Evolutionary conservation across 2,797 vertebrate genomes (phyloP), one percentile per base, ranked within the genome.

Genomic region (Micropoecilia bifurca): DNA sequence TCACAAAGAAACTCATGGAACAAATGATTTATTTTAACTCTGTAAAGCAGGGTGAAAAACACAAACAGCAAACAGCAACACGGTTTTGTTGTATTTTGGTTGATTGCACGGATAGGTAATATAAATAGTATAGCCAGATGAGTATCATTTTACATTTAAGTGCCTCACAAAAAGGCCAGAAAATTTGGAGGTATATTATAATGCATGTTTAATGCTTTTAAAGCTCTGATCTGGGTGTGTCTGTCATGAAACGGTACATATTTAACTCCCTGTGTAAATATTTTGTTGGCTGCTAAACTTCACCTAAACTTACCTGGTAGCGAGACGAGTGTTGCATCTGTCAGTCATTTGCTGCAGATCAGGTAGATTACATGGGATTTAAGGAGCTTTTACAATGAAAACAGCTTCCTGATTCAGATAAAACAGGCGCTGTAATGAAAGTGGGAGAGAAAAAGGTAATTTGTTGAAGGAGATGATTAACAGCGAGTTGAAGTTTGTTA

Each of bases 1-100:
- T 81, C 79, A 85, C 68, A 92, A 92, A 85, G 84, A 91, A 75
- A 80, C 78, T 41, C 77, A 79, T 71, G 57, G 22, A 80, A 84
- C 77, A 90, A 84, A 90, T 82, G 59, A 76, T 83, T 81, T 41
- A 83, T 72, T 86, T 72, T 33, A 73, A 75, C 69, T 77, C 75
- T 81, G 74, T 57, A 78, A 84, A 89, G 78, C 41, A 53, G 10
- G 46, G 47, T 4, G 53, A 78, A 89, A 82, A 88, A 84, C 77
- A 87, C 73, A 82, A 88, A 80, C 78, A 88, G 48, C 48, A 50
- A 50, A 50, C 48, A 50, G 48, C 20, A 50, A 50, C 48, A 1
- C 48, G 87, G 83, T 74, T 72, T 81, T 73, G 75, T 46, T 63
- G 28, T 69, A 36, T 81, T 85, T 55, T 72, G 61, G 85, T 83